phyloP scores from a whole-genome alignment of 2,888 invertebrate genomes.

The Himalopsyche tibetana region DNA sequence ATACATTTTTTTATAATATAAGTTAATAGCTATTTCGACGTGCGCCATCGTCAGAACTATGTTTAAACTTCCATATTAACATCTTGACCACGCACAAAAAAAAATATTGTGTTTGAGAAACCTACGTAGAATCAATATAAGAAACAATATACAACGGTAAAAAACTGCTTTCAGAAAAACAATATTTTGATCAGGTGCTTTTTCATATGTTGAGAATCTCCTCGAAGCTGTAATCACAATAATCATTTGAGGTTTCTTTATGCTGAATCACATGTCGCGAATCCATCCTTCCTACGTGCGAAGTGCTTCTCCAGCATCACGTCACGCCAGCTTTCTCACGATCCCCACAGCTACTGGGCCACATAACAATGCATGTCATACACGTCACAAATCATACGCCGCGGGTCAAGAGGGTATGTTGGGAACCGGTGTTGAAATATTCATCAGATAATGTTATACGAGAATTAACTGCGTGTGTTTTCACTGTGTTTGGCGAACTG shows the following conservation, averaged over 20 bases:
- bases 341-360: not conserved
- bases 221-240: not conserved
- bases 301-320: not conserved
- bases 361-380: not conserved
- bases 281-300: conserved; percentile 2
- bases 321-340: conserved; percentile 15
- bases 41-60: too few relatives aligned
- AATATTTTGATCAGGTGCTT: too few relatives aligned
- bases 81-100: too few relatives aligned
- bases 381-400: conserved; percentile 31
- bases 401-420: conserved; percentile 15
- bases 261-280: not conserved
- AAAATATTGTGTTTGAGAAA: too few relatives aligned
- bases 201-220: not conserved
- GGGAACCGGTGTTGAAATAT: conserved; percentile 24
- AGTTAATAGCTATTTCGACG: too few relatives aligned
- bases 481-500: not conserved
- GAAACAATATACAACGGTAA: too few relatives aligned
- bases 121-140: too few relatives aligned
- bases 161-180: too few relatives aligned
- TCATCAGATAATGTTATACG: not conserved
- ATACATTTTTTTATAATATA: too few relatives aligned
- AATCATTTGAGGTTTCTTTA: not conserved
- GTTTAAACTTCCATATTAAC: too few relatives aligned
- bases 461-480: not conserved